Percentiles rank a stretch among this genome's conserved stretches.
Conservation (phyloP, 2,113 vertebrate species). For the Poeciliopsis turrubarensis region DNA sequence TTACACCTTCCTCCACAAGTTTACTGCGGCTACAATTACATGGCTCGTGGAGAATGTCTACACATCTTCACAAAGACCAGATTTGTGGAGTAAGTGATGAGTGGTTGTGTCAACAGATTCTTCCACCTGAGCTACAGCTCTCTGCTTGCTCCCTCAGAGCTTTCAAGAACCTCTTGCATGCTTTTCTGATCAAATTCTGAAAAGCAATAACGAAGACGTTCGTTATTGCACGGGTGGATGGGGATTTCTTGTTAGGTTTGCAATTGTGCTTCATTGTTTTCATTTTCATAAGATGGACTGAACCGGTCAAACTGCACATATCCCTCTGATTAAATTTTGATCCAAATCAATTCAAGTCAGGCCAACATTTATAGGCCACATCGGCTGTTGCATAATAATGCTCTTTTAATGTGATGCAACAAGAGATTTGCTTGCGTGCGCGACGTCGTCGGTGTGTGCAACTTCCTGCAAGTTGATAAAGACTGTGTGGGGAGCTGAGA, state of each 20-base stretch:
- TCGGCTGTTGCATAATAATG: conserved; percentile 7
- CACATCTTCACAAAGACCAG: not conserved
- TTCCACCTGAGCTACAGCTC: too few relatives aligned
- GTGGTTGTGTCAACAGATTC: not conserved
- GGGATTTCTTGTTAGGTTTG: not conserved
- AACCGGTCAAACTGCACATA: not conserved
- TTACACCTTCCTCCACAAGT: not conserved
- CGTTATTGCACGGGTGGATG: too few relatives aligned
- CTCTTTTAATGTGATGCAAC: conserved; percentile 23
- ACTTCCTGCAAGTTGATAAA: conserved; percentile 41
- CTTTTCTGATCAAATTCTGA: not conserved
- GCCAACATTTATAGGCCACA: not conserved
- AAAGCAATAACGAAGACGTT: too few relatives aligned
- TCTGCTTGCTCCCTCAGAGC: not conserved
- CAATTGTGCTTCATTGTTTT: not conserved
- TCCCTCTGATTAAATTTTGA: not conserved
- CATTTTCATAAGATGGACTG: not conserved
- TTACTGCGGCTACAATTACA: not conserved
- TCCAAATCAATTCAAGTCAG: not conserved
- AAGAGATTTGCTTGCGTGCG: not conserved
- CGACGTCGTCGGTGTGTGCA: not conserved
- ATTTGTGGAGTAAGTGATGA: not conserved
- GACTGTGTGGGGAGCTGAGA: conserved; percentile 39
- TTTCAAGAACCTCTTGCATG: not conserved
- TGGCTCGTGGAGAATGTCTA: not conserved